Conservation (phyloP, 2,888 invertebrate genomes). For the Heliconius hortense region DNA sequence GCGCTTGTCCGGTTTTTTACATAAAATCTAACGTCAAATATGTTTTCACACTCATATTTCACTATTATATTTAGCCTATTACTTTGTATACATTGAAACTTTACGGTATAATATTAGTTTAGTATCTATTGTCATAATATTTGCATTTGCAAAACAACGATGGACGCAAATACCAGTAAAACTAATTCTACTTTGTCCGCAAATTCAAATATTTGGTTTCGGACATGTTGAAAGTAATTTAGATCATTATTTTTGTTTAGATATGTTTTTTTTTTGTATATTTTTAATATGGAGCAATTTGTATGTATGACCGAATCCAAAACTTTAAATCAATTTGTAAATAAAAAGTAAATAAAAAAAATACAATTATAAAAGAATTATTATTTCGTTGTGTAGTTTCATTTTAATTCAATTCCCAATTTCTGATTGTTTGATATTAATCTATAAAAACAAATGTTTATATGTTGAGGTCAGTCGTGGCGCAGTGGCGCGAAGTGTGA, state of each 20-base stretch:
- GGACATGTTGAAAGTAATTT: neutral
- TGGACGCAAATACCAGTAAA: neutral
- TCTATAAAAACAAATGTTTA: too few relatives aligned
- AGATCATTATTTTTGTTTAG: neutral
- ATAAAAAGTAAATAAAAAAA: neutral
- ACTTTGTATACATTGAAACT: neutral
- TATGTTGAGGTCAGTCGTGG: too few relatives aligned
- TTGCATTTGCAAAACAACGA: neutral
- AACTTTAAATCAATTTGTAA: neutral
- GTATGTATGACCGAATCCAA: neutral
- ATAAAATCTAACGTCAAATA: too few relatives aligned
- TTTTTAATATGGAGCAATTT: neutral
- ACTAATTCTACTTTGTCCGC: neutral
- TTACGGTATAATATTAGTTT: neutral
- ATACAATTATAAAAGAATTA: too few relatives aligned
- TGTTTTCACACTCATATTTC: too few relatives aligned
- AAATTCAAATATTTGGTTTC: neutral
- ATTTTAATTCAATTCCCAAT: too few relatives aligned
- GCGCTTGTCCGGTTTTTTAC: too few relatives aligned
- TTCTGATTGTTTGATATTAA: too few relatives aligned
- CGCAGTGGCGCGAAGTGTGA: too few relatives aligned
- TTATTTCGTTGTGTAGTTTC: too few relatives aligned
- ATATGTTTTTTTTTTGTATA: neutral
- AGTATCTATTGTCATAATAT: constrained; percentile 10
- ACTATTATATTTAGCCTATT: neutral